Base-by-base conservation (phyloP, 2,888 invertebrate genomes). In the Willowsia nigromaculata region DNA sequence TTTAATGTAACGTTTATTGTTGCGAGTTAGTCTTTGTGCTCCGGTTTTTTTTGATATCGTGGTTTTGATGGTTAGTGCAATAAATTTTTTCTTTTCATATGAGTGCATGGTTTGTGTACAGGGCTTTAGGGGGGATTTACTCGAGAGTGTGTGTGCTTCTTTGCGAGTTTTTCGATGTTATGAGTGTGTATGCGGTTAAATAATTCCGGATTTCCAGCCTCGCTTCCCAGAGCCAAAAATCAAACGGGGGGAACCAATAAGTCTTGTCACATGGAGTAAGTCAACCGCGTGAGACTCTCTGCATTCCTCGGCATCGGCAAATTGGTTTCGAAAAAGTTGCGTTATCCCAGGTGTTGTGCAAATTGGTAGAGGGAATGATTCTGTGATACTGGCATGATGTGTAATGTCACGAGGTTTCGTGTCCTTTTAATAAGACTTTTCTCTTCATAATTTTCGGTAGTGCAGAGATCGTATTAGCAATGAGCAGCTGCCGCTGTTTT, bases 31-130 rank as follows among this genome's bases (percentile, higher is more conserved):
- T n/a, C n/a, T n/a, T n/a, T n/a, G n/a, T n/a, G n/a, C n/a, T n/a
- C n/a, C n/a, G n/a, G n/a, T n/a, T n/a, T n/a, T n/a, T n/a, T n/a
- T n/a, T n/a, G n/a, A n/a, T n/a, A n/a, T n/a, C n/a, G n/a, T n/a
- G n/a, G n/a, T n/a, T n/a, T n/a, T n/a, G 15, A 30, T 27, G 25
- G 30, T 2, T 0, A 62, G 62, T 15, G 62, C 62, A 13, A 62
- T 62, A 62, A 62, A 62, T 59, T 62, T 30, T 62, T 62, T 9
- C 25, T 11, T 18, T 9, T n/a, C 15, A 9, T 62, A 62, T 62
- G 13, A 62, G 22, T 62, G 62, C n/a, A n/a, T n/a, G n/a, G n/a
- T n/a, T n/a, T 62, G 62, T 62, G 62, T 30, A 62, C 62, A 62
- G 4, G 71, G 37, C n/a, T 71, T 62, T 30, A 22, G 4, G 25